Evolutionary conservation across 1,140 invertebrate species (phyloP), one percentile per base, ranked within the genome.

Genomic region (Ceratosolen solmsi): DNA sequence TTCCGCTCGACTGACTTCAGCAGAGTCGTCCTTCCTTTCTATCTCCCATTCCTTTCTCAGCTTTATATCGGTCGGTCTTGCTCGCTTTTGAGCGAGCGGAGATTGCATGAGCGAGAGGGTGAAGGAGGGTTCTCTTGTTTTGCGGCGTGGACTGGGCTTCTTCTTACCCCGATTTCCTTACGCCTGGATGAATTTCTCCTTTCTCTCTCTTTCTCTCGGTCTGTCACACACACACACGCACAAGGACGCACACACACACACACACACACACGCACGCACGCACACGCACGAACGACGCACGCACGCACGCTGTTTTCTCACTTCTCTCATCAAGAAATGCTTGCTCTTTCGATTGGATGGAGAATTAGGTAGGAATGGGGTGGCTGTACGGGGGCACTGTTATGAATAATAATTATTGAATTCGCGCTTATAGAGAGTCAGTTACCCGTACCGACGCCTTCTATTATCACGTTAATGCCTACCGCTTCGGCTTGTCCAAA

Each of bases 1-100:
- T 92, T 92, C 89, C 86, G 90, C 91, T 91, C 89, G 91, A 91
- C 90, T 91, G 91, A 91, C 89, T 90, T 89, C 85, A 86, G 89
- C 87, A 86, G 86, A 84, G 85, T 87, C 87, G 86, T 70, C 82
- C 84, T 86, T 86, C 86, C 88, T 80, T 84, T 87, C 80, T 80
- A 84, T 84, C 85, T 84, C 54, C 30, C 56, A 7, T 84, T 86
- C 84, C 84, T 83, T 85, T 78, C 83, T 81, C 82, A 76, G 75
- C 82, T 82, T 84, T 77, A 84, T 79, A 78, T 75, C 15, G n/a
- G 11, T 63, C 38, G 38, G 38, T 65, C 74, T 51, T 63, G 41
- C 71, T 75, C 65, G 46, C 27, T 51, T 46, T 30, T 9, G 33
- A 46, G 5, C 41, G 8, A n/a, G n/a, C 41, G 63, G 20, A 65